phyloP scores from a whole-genome alignment of 1,140 invertebrate genomes.

The Brachionus paranguensis region DNA sequence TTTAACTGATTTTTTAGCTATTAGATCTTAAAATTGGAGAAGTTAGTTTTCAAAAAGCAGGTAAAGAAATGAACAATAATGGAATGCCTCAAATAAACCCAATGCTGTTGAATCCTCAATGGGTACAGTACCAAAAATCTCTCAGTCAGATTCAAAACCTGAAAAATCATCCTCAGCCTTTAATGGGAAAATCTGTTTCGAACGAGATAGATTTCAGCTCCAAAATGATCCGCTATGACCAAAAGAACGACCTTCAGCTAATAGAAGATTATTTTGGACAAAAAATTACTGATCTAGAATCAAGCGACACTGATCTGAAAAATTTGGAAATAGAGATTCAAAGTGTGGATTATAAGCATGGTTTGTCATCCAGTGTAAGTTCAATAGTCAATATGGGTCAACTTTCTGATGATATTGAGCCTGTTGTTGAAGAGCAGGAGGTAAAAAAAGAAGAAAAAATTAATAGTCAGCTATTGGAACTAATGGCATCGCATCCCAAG shows the following conservation, averaged over 20 bases:
- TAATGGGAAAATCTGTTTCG: not conserved
- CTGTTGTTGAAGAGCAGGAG: not conserved
- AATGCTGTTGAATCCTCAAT: not conserved
- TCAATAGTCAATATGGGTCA: not conserved
- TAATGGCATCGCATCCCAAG: not conserved
- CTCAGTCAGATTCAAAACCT: not conserved
- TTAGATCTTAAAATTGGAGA: too few relatives aligned
- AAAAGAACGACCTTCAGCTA: not conserved
- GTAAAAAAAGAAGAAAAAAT: not conserved
- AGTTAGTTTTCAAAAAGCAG: too few relatives aligned
- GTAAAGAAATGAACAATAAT: not conserved
- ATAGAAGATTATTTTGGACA: not conserved
- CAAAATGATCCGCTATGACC: not conserved
- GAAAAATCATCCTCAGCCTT: not conserved
- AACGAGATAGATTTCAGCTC: not conserved
- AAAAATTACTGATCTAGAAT: not conserved
- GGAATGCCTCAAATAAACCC: not conserved
- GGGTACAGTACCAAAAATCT: not conserved
- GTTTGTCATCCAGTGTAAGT: not conserved
- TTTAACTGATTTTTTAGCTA: too few relatives aligned
- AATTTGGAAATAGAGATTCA: not conserved
- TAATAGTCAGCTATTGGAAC: not conserved
- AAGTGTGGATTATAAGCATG: not conserved
- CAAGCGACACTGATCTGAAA: not conserved
- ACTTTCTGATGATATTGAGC: not conserved